Evolutionary conservation across 2,113 vertebrate genomes (phyloP).

Genomic region (Brevimyrus niger): DNA sequence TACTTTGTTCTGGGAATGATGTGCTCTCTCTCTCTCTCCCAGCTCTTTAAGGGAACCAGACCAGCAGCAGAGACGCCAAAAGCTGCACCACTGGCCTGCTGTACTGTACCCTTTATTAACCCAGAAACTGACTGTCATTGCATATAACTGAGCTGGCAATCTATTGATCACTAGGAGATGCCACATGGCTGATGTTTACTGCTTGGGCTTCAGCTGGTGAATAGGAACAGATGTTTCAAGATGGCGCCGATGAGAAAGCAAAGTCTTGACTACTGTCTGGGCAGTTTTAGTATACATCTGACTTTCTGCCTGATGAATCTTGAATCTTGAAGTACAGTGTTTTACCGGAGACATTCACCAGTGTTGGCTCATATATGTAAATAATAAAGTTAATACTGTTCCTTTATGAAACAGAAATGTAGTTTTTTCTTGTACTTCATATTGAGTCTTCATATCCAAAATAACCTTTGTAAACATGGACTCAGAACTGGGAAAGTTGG

Average conservation of each 20-base stretch:
- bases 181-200: background rate
- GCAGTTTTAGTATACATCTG: background rate
- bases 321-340: background rate
- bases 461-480: background rate
- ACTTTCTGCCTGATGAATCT: background rate
- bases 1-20: background rate
- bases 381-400: background rate
- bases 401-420: conserved; percentile 11
- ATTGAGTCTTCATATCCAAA: background rate
- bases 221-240: background rate
- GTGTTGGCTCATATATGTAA: background rate
- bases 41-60: background rate
- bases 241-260: background rate
- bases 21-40: background rate
- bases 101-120: background rate
- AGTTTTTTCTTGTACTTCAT: background rate
- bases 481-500: background rate
- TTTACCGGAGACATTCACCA: background rate
- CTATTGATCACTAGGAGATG: background rate
- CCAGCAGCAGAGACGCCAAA: conserved; percentile 4
- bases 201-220: background rate
- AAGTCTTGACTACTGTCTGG: background rate
- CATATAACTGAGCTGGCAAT: background rate
- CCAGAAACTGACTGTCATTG: background rate
- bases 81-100: background rate